Conservation (phyloP, 1,140 invertebrate species). For the Goniozus legneri region DNA sequence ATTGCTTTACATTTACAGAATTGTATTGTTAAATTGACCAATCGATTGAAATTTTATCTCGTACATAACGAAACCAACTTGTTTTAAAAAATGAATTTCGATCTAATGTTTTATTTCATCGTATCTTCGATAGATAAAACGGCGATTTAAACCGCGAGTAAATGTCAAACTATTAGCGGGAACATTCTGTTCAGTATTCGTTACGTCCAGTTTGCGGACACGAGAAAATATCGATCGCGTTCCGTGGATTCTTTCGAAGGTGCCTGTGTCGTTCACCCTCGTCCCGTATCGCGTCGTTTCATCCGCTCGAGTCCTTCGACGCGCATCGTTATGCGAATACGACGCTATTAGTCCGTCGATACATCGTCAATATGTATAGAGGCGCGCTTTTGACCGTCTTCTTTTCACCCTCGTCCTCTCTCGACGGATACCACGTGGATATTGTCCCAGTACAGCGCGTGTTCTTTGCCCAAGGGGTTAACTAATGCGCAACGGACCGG, state of each 20-base stretch:
- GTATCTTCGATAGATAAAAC: too few species aligned
- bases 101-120: neutral
- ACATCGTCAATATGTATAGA: conserved; percentile 6
- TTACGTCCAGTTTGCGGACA: neutral
- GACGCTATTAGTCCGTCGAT: conserved; percentile 26
- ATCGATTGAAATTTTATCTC: neutral
- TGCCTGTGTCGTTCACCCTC: conserved; percentile 7
- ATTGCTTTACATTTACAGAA: neutral
- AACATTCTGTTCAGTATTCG: neutral
- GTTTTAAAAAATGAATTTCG: neutral
- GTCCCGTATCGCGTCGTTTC: conserved; percentile 15
- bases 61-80: neutral
- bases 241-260: neutral
- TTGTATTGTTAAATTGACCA: neutral
- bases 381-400: neutral
- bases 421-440: too few species aligned
- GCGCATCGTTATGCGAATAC: too few species aligned
- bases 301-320: conserved; percentile 14
- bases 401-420: neutral
- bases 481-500: conserved; percentile 23
- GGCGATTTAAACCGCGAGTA: too few species aligned
- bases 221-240: neutral
- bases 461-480: too few species aligned
- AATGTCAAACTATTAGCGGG: neutral
- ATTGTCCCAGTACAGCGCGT: too few species aligned